These are phyloP conservation scores for Drosophila lini DNA, from an alignment of 1,140 invertebrate species.

Conservation along the genomic window DNA sequence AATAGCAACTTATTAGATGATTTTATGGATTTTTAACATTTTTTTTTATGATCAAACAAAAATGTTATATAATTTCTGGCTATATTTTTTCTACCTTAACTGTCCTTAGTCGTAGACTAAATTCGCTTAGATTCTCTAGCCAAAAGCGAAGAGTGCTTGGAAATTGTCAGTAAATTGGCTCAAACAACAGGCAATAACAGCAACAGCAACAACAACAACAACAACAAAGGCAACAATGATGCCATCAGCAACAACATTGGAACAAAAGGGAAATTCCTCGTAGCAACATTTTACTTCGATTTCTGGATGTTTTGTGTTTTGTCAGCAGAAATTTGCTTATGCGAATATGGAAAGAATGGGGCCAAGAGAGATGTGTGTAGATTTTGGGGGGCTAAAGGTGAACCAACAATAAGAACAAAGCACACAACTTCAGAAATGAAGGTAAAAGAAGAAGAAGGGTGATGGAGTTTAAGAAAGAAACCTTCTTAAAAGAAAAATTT, in stretches of 20 bases:
- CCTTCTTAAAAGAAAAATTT: slow-evolving; percentile 3
- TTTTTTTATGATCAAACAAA: too few relatives aligned
- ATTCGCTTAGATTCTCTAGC: slow-evolving; percentile 68
- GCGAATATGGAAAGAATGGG: slow-evolving; percentile 11
- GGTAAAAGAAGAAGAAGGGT: slow-evolving; percentile 1
- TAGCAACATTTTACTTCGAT: slow-evolving; percentile 79
- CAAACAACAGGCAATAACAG: slow-evolving; percentile 59
- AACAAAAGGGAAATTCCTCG: slow-evolving; percentile 63
- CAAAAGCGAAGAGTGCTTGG: slow-evolving; percentile 52
- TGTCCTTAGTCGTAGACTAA: slow-evolving; percentile 18
- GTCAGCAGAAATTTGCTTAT: slow-evolving; percentile 80
- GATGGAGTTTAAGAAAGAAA: neutral
- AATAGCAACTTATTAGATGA: too few relatives aligned
- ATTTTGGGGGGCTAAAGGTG: slow-evolving; percentile 61
- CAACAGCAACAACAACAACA: slow-evolving; percentile 42
- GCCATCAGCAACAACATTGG: slow-evolving; percentile 50
- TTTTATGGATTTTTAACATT: too few relatives aligned
- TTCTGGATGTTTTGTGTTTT: slow-evolving; percentile 75
- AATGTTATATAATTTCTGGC: neutral
- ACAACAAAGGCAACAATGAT: slow-evolving; percentile 45
- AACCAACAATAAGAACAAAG: slow-evolving; percentile 51
- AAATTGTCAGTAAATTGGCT: slow-evolving; percentile 82
- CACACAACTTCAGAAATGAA: slow-evolving; percentile 12
- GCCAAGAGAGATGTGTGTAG: slow-evolving; percentile 20
- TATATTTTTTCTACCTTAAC: neutral